Evolutionary conservation across 1,140 invertebrate genomes (phyloP), one percentile per base, ranked within the genome.

Genomic region (Dendrolimus punctatus): DNA sequence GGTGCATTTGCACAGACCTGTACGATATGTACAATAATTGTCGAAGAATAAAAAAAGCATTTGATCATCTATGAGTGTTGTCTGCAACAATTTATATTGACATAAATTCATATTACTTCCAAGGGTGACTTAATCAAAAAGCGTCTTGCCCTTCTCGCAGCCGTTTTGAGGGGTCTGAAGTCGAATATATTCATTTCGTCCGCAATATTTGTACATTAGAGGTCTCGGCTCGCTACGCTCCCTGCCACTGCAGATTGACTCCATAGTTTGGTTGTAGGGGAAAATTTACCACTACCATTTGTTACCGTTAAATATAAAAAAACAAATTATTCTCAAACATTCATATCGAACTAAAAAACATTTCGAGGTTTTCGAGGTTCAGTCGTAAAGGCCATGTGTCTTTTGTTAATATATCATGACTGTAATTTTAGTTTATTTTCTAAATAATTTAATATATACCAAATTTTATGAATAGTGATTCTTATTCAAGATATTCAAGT

Each of bases 151-250:
- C 39, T 42, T 44, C 42, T 51, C 39, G 65, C 58, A 47, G 54
- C 67, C 68, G 66, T 60, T 53, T 47, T 6, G 8, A 57, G 56
- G 62, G 51, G 59, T 69, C 49, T 39, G 53, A 40, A 64, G 66
- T 50, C 71, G 75, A 79, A 84, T 81, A 80, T 85, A 85, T 85
- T 85, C 79, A 84, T 85, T 81, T 77, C 73, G 73, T 70, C 80
- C 80, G 82, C 82, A 85, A 85, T 85, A 84, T 85, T 85, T 84
- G 80, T 80, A 82, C 78, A 85, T 85, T 85, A 85, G 80, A 85
- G 82, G 82, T 85, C 79, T 83, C 73, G 80, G 60, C 60, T 76
- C 70, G 71, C 66, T 80, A 66, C 78, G 63, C 78, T 80, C 76
- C 73, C 58, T 49, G 53, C 42, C 60, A 67, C 62, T 57, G 60